These are phyloP conservation scores for Rambutsinella grinnellia DNA, from an alignment of 2,888 invertebrate species.

Conservation along the genomic window DNA sequence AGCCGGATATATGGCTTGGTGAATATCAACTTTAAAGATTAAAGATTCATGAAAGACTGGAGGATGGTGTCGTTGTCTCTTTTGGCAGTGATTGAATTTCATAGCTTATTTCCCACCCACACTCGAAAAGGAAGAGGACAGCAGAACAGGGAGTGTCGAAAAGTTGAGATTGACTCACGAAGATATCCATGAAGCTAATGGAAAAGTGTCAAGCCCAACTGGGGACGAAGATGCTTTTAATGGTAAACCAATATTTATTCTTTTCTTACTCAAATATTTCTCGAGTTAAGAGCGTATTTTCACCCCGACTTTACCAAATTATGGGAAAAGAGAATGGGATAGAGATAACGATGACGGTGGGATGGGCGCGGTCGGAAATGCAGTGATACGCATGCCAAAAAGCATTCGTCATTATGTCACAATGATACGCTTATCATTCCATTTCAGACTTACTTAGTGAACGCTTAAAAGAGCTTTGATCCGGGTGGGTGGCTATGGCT, in stretches of 20 bases:
- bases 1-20: not conserved
- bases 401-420: slow-evolving; percentile 36
- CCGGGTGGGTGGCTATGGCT: not conserved
- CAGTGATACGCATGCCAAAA: not conserved
- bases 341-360: not conserved
- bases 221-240: too few relatives aligned
- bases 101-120: slow-evolving; percentile 5
- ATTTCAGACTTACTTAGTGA: too few relatives aligned
- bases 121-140: slow-evolving; percentile 8
- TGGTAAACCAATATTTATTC: too few relatives aligned
- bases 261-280: too few relatives aligned
- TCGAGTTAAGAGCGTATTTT: too few relatives aligned
- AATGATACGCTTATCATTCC: slow-evolving; percentile 6
- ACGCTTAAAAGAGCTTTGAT: too few relatives aligned
- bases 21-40: not conserved
- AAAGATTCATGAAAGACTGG: not conserved
- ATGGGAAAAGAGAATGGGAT: not conserved
- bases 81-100: not conserved
- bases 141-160: slow-evolving; percentile 20
- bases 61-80: not conserved
- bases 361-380: slow-evolving; percentile 4
- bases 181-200: slow-evolving; percentile 21
- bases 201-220: too few relatives aligned
- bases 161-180: slow-evolving; percentile 15
- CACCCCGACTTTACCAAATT: not conserved